Evolutionary conservation across 2,113 vertebrate species (phyloP).

Genomic region (Myrmophylax atrothorax): DNA sequence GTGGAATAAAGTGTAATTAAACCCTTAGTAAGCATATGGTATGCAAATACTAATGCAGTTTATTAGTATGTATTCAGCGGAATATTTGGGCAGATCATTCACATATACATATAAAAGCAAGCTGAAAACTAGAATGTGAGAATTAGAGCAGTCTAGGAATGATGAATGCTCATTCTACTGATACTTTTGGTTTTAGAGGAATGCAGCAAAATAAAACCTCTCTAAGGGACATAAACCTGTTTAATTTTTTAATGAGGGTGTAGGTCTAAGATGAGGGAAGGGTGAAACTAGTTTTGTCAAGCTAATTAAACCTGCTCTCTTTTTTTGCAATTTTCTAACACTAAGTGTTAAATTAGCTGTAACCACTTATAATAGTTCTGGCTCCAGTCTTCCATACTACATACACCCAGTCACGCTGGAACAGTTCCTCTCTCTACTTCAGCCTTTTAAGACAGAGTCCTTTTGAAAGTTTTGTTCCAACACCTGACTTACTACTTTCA

Average conservation of each 20-base stretch:
- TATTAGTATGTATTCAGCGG: slow-evolving; percentile 1
- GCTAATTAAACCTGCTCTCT: neutral
- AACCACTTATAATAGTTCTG: slow-evolving; percentile 25
- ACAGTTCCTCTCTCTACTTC: neutral
- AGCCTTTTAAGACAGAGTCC: neutral
- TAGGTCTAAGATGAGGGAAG: neutral
- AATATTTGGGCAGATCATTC: slow-evolving; percentile 27
- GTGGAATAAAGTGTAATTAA: slow-evolving; percentile 50
- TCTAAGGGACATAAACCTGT: neutral
- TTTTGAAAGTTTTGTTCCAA: slow-evolving; percentile 11
- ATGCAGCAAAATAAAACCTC: neutral
- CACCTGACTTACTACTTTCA: neutral
- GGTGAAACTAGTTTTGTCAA: neutral
- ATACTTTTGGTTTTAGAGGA: slow-evolving; percentile 29
- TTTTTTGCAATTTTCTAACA: slow-evolving; percentile 21
- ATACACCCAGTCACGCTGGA: neutral
- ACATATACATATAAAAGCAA: slow-evolving; percentile 52
- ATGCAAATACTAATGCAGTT: neutral
- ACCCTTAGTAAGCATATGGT: slow-evolving; percentile 28
- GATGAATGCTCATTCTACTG: neutral
- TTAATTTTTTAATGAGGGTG: slow-evolving; percentile 9
- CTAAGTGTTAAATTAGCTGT: neutral
- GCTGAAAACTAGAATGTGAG: slow-evolving; percentile 13
- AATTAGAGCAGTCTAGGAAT: neutral
- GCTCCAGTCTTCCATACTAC: neutral